Evolutionary conservation across 2,888 invertebrate genomes (phyloP).

Genomic region (Hanleya hanleyi): DNA sequence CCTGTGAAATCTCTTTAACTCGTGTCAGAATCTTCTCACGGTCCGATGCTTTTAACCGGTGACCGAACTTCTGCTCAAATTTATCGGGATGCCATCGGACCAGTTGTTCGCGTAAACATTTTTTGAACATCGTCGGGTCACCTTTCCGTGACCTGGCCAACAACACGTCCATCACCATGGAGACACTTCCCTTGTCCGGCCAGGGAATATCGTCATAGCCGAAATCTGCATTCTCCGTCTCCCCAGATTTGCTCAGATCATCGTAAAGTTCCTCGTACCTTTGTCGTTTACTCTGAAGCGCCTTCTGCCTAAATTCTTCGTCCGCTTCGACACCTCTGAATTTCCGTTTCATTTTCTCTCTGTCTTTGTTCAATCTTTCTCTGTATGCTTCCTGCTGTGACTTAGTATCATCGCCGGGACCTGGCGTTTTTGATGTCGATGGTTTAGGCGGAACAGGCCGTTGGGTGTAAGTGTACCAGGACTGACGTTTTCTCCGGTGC

Average conservation of each 20-base stretch:
- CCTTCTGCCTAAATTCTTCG: background rate
- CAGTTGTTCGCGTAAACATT: constrained; percentile 59
- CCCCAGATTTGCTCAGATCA: background rate
- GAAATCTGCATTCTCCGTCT: constrained; percentile 25
- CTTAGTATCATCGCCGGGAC: background rate
- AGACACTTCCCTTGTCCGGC: constrained; percentile 44
- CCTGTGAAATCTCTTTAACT: constrained; percentile 66
- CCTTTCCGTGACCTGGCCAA: constrained; percentile 51
- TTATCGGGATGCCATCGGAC: constrained; percentile 71
- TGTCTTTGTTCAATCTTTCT: background rate
- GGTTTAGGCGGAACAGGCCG: background rate
- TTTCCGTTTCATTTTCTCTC: background rate
- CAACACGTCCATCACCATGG: constrained; percentile 47
- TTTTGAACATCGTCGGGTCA: constrained; percentile 40
- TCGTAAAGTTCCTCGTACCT: background rate
- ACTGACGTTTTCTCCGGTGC: background rate
- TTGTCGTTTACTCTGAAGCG: background rate
- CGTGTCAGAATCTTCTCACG: constrained; percentile 50
- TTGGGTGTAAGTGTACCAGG: background rate
- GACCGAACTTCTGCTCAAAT: constrained; percentile 64
- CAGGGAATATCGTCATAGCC: constrained; percentile 61
- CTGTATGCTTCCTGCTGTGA: background rate
- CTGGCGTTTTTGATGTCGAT: background rate
- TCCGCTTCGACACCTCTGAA: background rate
- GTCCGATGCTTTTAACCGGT: constrained; percentile 44